Conservation (phyloP, 1,140 invertebrate species). For the Trissolcus basalis region DNA sequence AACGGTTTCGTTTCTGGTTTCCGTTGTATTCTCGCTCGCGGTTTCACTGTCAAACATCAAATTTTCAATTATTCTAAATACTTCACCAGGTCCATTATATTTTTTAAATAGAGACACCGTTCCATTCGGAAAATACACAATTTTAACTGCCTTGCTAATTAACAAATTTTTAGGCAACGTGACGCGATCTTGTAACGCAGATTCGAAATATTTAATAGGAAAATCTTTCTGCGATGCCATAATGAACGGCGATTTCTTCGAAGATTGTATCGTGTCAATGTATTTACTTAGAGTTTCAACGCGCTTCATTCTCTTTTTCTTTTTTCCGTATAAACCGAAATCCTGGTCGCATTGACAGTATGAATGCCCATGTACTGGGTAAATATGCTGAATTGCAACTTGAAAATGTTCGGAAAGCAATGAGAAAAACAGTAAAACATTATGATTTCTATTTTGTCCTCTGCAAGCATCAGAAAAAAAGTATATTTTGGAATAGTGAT, state of each 20-base stretch:
- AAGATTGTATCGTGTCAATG: neutral
- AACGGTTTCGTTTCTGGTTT: neutral
- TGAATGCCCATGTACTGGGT: slow-evolving; percentile 3
- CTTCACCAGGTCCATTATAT: too few species aligned
- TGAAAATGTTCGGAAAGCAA: neutral
- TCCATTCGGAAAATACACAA: slow-evolving; percentile 1
- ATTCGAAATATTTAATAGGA: neutral
- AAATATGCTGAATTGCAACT: slow-evolving; percentile 3
- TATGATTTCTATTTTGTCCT: slow-evolving; percentile 4
- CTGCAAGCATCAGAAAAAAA: slow-evolving; percentile 6
- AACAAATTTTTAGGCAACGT: neutral
- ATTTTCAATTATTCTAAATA: too few species aligned
- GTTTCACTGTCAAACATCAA: too few species aligned
- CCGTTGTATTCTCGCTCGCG: too few species aligned
- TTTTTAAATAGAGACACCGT: neutral
- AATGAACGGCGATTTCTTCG: neutral
- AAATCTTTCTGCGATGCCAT: neutral
- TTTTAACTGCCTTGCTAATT: slow-evolving; percentile 4
- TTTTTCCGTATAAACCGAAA: slow-evolving; percentile 4
- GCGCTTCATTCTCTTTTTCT: neutral
- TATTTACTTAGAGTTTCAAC: neutral
- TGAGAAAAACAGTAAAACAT: neutral
- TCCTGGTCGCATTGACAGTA: slow-evolving; percentile 7
- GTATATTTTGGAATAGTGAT: neutral
- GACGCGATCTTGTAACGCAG: neutral